Evolutionary conservation across 2,888 invertebrate genomes (phyloP).

Genomic region (Philaethria dido): DNA sequence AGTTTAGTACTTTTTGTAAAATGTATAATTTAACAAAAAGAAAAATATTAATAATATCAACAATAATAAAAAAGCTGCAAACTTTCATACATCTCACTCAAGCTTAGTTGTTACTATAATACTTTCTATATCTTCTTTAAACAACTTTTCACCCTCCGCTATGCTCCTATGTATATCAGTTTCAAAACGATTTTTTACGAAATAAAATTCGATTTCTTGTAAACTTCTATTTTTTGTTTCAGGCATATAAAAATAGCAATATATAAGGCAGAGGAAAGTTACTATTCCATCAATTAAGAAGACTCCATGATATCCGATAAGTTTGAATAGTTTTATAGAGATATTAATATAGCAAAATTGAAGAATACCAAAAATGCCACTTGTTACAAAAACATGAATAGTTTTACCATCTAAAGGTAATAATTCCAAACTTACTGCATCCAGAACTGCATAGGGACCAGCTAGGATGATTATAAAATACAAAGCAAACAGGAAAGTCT

Average conservation of each 20-base stretch:
- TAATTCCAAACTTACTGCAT: constrained; percentile 49
- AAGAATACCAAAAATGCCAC: constrained; percentile 42
- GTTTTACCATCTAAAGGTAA: constrained; percentile 51
- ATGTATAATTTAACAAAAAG: too few relatives aligned
- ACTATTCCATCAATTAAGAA: neutral
- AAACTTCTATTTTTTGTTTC: neutral
- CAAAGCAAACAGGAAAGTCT: constrained; percentile 40
- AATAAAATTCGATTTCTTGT: neutral
- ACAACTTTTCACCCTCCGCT: neutral
- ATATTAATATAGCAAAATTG: constrained; percentile 48
- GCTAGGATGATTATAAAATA: constrained; percentile 47
- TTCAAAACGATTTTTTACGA: neutral
- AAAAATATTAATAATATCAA: too few relatives aligned
- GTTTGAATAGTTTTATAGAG: constrained; percentile 43
- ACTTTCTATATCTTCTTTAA: neutral
- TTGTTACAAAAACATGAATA: constrained; percentile 41
- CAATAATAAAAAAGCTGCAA: too few relatives aligned
- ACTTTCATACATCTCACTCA: neutral
- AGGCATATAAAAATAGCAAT: neutral
- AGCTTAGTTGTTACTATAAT: neutral
- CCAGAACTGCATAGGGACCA: constrained; percentile 50
- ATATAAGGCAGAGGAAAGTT: neutral
- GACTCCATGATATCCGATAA: constrained; percentile 38
- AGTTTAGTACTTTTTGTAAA: too few relatives aligned
- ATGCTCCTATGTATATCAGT: neutral